phyloP scores from a whole-genome alignment of 2,888 invertebrate species.

The Leucophenga montana region DNA sequence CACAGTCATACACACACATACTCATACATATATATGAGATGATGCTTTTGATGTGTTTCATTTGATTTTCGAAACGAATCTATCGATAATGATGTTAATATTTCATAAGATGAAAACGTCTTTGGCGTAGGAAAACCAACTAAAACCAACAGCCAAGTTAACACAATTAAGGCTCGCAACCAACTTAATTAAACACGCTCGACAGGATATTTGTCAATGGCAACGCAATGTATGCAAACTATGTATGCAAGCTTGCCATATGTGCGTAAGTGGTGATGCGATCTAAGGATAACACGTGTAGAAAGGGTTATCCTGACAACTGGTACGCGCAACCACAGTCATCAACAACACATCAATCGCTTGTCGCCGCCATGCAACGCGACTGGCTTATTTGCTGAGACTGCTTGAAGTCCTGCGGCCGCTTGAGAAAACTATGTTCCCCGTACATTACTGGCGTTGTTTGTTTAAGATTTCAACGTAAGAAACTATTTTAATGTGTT shows the following conservation, averaged over 20 bases:
- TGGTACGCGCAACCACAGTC: slow-evolving; percentile 42
- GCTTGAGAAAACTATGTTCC: not conserved
- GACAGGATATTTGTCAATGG: slow-evolving; percentile 55
- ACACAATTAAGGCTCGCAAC: slow-evolving; percentile 31
- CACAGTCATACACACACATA: too few species aligned
- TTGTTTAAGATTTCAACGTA: slow-evolving; percentile 45
- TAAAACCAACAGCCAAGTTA: slow-evolving; percentile 41
- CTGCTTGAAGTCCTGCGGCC: not conserved
- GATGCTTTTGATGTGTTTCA: slow-evolving; percentile 9
- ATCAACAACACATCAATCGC: slow-evolving; percentile 46
- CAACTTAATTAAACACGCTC: slow-evolving; percentile 57
- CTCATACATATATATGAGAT: not conserved
- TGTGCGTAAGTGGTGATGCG: not conserved
- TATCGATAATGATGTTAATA: slow-evolving; percentile 60
- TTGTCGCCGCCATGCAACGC: slow-evolving; percentile 41
- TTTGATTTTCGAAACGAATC: slow-evolving; percentile 21
- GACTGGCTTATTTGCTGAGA: not conserved
- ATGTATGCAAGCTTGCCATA: not conserved
- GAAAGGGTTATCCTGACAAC: slow-evolving; percentile 13
- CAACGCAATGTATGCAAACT: slow-evolving; percentile 48
- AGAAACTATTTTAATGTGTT: slow-evolving; percentile 65
- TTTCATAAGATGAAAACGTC: slow-evolving; percentile 34
- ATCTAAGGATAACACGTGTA: not conserved
- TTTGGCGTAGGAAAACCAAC: not conserved
- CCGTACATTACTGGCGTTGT: slow-evolving; percentile 23